A percentile compares a stretch with the other conserved stretches of the same genome.
phyloP scores from a whole-genome alignment of 2,888 invertebrate genomes.

The Omphaloscelis lunosa region DNA sequence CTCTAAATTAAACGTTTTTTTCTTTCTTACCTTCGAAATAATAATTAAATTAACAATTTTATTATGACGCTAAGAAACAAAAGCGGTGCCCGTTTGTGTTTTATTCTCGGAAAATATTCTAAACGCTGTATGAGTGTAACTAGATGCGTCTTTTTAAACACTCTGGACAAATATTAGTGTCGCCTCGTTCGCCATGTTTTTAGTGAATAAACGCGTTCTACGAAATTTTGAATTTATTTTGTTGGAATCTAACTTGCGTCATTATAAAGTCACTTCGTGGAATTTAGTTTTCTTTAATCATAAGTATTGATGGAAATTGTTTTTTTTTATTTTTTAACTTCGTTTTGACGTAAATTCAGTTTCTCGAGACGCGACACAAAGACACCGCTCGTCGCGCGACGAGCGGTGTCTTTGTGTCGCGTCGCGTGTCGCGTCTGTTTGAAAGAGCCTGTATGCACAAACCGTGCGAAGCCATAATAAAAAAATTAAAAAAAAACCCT shows the following conservation, averaged over 20 bases:
- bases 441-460: too few species aligned
- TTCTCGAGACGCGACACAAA: too few species aligned
- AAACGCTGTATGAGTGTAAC: conserved; percentile 56
- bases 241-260: background rate
- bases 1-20: background rate
- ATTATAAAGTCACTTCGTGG: conserved; percentile 9
- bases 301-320: background rate
- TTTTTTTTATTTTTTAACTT: too few species aligned
- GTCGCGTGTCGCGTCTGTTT: too few species aligned
- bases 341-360: too few species aligned
- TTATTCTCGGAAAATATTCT: conserved; percentile 63
- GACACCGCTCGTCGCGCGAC: too few species aligned
- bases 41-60: conserved; percentile 26
- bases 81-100: conserved; percentile 53
- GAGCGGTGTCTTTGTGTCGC: too few species aligned
- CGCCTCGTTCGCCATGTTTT: conserved; percentile 41
- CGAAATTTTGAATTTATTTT: background rate
- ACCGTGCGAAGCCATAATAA: too few species aligned
- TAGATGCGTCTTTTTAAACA: conserved; percentile 65
- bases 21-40: background rate
- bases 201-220: conserved; percentile 24
- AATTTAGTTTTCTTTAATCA: conserved; percentile 9
- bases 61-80: conserved; percentile 23
- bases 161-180: conserved; percentile 63
- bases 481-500: too few species aligned